phyloP scores from a whole-genome alignment of 2,797 vertebrate genomes.

The Microcaecilia unicolor region DNA sequence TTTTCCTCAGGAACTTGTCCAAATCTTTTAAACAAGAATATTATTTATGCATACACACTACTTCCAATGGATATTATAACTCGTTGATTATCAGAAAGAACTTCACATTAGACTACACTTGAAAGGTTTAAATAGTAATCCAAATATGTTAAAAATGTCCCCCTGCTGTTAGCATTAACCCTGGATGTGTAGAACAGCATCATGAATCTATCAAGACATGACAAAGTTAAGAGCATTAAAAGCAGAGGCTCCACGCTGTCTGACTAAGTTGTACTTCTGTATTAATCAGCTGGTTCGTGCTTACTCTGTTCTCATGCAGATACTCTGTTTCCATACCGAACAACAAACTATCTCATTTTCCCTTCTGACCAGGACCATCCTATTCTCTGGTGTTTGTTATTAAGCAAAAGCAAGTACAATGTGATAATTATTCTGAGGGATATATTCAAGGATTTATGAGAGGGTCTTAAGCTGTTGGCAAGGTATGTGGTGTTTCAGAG shows the following conservation, averaged over 20 bases:
- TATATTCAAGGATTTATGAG: no score
- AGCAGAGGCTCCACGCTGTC: slow-evolving; percentile 29
- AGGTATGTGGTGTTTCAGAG: no score
- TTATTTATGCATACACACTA: no score
- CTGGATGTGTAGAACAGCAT: not conserved
- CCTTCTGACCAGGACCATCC: no score
- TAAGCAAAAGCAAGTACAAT: not conserved
- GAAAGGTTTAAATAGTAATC: slow-evolving; percentile 1
- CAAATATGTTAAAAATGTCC: not conserved
- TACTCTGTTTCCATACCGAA: not conserved
- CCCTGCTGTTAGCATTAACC: not conserved
- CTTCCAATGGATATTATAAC: not conserved
- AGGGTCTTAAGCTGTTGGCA: no score
- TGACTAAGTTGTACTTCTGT: slow-evolving; percentile 17
- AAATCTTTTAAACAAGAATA: no score
- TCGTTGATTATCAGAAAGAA: not conserved
- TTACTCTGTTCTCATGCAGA: not conserved
- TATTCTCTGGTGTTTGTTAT: slow-evolving; percentile 8
- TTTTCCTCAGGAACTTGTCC: no score
- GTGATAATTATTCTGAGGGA: slow-evolving; percentile 7
- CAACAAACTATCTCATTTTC: not conserved
- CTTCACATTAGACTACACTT: slow-evolving; percentile 2
- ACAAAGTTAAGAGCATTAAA: slow-evolving; percentile 28
- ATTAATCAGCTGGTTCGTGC: slow-evolving; percentile 8
- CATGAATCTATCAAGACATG: slow-evolving; percentile 25